Percentiles rank a stretch among this genome's conserved stretches.
These are phyloP conservation scores for Pangasius macronema DNA, from an alignment of 2,797 vertebrate species.

Conservation along the genomic window DNA sequence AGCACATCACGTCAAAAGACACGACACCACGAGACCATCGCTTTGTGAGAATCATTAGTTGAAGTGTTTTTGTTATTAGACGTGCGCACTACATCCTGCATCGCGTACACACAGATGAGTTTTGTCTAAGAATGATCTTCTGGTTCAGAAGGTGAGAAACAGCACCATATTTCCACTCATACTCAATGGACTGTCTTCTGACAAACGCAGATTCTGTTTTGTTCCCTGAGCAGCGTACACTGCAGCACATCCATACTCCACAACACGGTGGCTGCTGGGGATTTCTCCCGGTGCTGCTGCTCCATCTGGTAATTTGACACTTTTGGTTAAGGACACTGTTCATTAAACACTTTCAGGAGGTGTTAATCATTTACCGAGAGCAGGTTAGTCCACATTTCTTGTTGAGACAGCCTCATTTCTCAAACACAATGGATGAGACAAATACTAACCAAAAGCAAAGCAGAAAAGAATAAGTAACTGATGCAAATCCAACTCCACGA, in stretches of 20 bases:
- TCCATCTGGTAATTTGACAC: neutral
- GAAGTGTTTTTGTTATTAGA: neutral
- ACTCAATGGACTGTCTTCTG: neutral
- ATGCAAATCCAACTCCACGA: neutral
- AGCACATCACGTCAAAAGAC: neutral
- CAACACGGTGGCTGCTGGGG: neutral
- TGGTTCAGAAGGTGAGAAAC: neutral
- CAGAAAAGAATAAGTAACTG: neutral
- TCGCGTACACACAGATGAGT: neutral
- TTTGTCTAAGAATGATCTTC: neutral
- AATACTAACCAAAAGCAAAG: neutral
- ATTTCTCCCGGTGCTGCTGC: neutral
- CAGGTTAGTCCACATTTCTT: neutral
- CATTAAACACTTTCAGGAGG: slow-evolving; percentile 9
- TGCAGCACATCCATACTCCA: neutral
- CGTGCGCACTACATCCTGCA: neutral
- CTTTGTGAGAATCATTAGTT: neutral
- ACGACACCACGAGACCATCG: neutral
- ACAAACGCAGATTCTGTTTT: neutral
- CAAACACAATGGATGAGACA: neutral
- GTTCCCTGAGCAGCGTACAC: neutral
- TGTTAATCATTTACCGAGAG: slow-evolving; percentile 1
- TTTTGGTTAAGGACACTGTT: neutral
- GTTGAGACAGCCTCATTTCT: neutral
- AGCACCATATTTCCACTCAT: neutral